phyloP scores from a whole-genome alignment of 1,140 invertebrate species.

The Metopolophium dirhodum region DNA sequence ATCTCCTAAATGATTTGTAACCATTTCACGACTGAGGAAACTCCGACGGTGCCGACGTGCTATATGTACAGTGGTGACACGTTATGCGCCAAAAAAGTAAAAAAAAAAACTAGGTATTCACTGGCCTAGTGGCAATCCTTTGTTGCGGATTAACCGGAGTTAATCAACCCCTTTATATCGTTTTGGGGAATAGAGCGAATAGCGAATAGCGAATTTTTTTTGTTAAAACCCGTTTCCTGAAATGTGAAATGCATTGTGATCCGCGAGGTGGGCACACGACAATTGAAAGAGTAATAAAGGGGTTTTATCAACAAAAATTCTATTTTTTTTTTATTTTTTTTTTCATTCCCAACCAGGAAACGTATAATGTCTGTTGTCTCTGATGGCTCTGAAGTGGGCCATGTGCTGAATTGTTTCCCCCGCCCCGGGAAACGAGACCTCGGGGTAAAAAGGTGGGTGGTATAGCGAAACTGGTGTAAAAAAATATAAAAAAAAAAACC shows the following conservation, averaged over 20 bases:
- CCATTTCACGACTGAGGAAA: conserved; percentile 56
- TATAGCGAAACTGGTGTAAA: not conserved
- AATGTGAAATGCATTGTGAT: conserved; percentile 55
- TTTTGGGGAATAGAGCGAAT: not conserved
- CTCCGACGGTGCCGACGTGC: not conserved
- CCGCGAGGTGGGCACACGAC: conserved; percentile 39
- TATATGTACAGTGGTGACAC: conserved; percentile 31
- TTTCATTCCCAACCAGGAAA: conserved; percentile 42
- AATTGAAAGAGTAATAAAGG: conserved; percentile 57
- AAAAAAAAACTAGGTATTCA: conserved; percentile 36
- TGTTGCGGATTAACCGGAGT: conserved; percentile 56
- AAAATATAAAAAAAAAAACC: not conserved
- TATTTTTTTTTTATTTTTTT: conserved; percentile 9
- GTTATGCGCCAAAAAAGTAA: not conserved
- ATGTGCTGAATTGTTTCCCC: conserved; percentile 53
- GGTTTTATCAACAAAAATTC: conserved; percentile 52
- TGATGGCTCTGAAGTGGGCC: conserved; percentile 56
- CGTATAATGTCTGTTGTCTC: conserved; percentile 55
- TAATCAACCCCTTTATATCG: conserved; percentile 57
- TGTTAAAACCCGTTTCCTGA: conserved; percentile 56
- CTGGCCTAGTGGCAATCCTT: conserved; percentile 1
- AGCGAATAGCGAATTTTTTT: conserved; percentile 28
- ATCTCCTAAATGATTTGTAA: conserved; percentile 57
- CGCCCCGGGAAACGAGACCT: conserved; percentile 1
- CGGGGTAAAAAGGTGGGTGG: conserved; percentile 51